A percentile compares a stretch with the other conserved stretches of the same genome.
These are phyloP conservation scores for Hapalemur alaotrensis DNA, from an alignment of 2,797 vertebrate species.

Conservation along the genomic window DNA sequence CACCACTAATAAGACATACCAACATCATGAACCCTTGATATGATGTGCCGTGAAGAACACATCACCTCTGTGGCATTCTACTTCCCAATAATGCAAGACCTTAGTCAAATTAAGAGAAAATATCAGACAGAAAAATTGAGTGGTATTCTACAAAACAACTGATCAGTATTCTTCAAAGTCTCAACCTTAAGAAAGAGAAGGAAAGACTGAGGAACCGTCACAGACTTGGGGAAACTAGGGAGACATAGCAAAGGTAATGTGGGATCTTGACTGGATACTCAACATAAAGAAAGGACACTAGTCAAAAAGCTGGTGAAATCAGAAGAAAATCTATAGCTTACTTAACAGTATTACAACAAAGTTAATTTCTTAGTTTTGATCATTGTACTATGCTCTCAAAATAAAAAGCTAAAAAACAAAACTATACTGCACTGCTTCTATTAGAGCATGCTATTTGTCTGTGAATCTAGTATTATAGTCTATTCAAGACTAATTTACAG, in stretches of 20 bases:
- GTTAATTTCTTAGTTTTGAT: background rate
- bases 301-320: background rate
- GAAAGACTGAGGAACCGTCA: background rate
- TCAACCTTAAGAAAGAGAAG: background rate
- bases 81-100: background rate
- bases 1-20: background rate
- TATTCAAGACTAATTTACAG: background rate
- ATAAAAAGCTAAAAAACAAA: background rate
- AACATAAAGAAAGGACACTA: background rate
- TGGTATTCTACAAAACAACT: background rate
- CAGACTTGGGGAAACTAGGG: background rate
- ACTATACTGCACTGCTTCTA: background rate
- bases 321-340: background rate
- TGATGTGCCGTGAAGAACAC: background rate
- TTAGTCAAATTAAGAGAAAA: slow-evolving; percentile 13
- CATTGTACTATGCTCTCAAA: background rate
- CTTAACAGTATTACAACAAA: background rate
- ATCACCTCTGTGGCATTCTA: background rate
- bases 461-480: background rate
- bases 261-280: background rate
- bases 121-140: background rate
- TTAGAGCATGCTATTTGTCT: background rate
- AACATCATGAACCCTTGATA: background rate
- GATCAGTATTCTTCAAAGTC: background rate
- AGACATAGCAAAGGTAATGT: background rate